phyloP scores from a whole-genome alignment of 2,797 vertebrate species.

The Paramormyrops hopkinsi region DNA sequence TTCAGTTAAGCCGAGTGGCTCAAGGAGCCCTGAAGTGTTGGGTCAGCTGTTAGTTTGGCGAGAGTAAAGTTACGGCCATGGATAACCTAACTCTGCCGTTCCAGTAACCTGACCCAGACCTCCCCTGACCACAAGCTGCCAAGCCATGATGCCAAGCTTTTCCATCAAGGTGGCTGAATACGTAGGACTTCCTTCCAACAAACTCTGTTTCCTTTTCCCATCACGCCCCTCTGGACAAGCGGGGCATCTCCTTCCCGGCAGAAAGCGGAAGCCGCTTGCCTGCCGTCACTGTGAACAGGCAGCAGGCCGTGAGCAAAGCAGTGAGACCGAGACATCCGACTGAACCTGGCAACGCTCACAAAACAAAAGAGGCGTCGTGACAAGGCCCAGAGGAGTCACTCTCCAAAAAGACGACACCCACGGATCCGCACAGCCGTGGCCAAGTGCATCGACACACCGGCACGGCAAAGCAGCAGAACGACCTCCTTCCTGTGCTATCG shows the following conservation, averaged over 20 bases:
- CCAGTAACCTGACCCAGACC: neutral
- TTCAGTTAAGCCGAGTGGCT: neutral
- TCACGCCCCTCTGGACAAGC: neutral
- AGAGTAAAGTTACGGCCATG: neutral
- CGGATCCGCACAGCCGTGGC: neutral
- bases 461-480: neutral
- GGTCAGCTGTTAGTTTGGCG: neutral
- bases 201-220: neutral
- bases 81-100: neutral
- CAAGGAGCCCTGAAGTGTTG: neutral
- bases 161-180: neutral
- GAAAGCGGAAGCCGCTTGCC: neutral
- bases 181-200: neutral
- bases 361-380: neutral
- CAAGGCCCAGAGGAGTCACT: neutral
- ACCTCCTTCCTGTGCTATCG: neutral
- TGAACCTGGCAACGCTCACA: neutral
- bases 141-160: neutral
- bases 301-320: neutral
- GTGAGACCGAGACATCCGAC: neutral
- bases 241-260: neutral
- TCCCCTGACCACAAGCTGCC: neutral
- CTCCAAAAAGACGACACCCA: neutral
- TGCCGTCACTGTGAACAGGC: neutral
- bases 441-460: neutral